Percentiles rank a stretch among this genome's conserved stretches.
Evolutionary conservation across 1,140 invertebrate species (phyloP).

Genomic region (Drosophila kepulauana): DNA sequence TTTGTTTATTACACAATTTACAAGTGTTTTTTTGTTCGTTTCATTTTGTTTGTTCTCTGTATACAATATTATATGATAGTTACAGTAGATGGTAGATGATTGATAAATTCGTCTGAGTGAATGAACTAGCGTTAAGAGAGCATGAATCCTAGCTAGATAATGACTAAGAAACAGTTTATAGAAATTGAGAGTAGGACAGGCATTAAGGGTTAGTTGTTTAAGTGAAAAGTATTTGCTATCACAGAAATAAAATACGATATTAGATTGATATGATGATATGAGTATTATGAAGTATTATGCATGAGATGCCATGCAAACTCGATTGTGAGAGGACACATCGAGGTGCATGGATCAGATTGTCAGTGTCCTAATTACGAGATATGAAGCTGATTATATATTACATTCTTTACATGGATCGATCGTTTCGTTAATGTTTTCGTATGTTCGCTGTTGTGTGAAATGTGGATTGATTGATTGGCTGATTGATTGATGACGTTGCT

Average conservation of each 20-base stretch:
- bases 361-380: conserved; percentile 82
- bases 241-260: conserved; percentile 79
- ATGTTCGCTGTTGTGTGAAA: conserved; percentile 43
- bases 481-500: conserved; percentile 50
- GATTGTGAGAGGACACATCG: conserved; percentile 3
- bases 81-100: conserved; percentile 42
- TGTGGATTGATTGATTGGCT: conserved; percentile 20
- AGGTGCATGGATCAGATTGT: conserved; percentile 33
- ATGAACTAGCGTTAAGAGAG: conserved; percentile 51
- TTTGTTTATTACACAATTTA: conserved; percentile 80
- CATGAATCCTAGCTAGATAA: conserved; percentile 60
- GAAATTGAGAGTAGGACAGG: conserved; percentile 21
- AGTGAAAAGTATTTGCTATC: conserved; percentile 76
- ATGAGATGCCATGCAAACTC: neutral
- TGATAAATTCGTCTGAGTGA: conserved; percentile 74
- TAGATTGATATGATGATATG: conserved; percentile 56
- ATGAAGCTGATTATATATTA: conserved; percentile 80
- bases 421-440: conserved; percentile 28
- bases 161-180: conserved; percentile 72
- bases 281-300: conserved; percentile 61
- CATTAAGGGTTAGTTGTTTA: conserved; percentile 28
- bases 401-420: conserved; percentile 53
- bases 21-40: conserved; percentile 50
- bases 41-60: conserved; percentile 57
- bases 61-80: conserved; percentile 43